A percentile compares a stretch with the other conserved stretches of the same genome.
Conservation (phyloP, 2,888 invertebrate genomes). For the Diarsia mendica region DNA sequence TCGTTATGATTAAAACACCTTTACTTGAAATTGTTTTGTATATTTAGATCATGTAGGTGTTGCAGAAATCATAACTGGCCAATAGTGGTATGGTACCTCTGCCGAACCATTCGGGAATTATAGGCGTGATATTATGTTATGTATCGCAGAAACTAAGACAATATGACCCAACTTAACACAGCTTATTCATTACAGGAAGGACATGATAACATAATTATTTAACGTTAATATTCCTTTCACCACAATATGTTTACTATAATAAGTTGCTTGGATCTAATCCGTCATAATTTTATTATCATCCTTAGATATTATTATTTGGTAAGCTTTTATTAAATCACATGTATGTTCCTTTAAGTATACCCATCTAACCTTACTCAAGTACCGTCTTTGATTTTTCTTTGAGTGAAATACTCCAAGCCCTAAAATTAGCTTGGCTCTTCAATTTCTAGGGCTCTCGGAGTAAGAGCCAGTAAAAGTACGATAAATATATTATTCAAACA, state of each 20-base stretch:
- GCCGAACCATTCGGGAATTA: too few relatives aligned
- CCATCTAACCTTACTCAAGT: conserved; percentile 17
- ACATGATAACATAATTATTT: not conserved
- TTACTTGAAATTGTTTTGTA: not conserved
- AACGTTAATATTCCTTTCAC: not conserved
- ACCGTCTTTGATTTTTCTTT: conserved; percentile 41
- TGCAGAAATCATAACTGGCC: too few relatives aligned
- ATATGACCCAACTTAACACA: not conserved
- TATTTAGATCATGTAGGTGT: not conserved
- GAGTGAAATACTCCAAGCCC: conserved; percentile 13
- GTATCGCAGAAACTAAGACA: not conserved
- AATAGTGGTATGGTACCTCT: too few relatives aligned
- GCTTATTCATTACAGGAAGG: not conserved
- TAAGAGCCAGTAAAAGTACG: conserved; percentile 54
- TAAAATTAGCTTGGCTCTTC: conserved; percentile 53
- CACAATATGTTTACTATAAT: not conserved
- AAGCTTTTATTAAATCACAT: conserved; percentile 28
- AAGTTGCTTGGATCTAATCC: not conserved
- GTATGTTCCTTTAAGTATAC: conserved; percentile 19
- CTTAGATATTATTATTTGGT: not conserved
- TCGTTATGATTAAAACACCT: not conserved
- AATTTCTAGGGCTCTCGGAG: conserved; percentile 51
- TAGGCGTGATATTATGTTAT: too few relatives aligned
- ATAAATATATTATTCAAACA: conserved; percentile 63
- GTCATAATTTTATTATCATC: not conserved